phyloP scores from a whole-genome alignment of 2,113 vertebrate species.

The Tragulus kanchil region DNA sequence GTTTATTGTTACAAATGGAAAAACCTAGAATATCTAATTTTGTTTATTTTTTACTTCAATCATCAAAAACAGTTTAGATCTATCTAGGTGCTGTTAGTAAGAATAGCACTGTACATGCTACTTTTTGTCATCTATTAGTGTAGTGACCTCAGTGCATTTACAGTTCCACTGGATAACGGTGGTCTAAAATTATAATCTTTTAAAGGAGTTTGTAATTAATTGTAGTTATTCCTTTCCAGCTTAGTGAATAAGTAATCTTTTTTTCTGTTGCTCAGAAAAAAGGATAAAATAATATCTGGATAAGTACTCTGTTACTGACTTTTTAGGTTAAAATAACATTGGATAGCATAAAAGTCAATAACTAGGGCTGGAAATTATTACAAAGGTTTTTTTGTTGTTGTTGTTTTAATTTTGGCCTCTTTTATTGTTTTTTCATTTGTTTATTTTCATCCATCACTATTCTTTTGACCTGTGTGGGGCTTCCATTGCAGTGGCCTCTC shows the following conservation, averaged over 20 bases:
- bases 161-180: neutral
- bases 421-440: no score
- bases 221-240: neutral
- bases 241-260: neutral
- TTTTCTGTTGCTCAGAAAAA: constrained; percentile 4
- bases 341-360: neutral
- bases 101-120: neutral
- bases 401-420: no score
- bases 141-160: neutral
- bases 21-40: neutral
- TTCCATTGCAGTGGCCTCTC: no score
- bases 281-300: neutral
- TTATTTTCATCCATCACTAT: no score
- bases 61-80: neutral
- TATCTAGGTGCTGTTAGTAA: neutral
- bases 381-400: neutral
- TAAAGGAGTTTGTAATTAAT: neutral
- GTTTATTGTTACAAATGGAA: neutral
- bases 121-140: neutral
- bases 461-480: no score
- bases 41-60: neutral
- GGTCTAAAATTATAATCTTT: neutral
- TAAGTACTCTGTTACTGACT: neutral
- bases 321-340: neutral
- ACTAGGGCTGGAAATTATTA: neutral